Conservation (phyloP, 2,113 vertebrate species). For the Lathamus discolor region DNA sequence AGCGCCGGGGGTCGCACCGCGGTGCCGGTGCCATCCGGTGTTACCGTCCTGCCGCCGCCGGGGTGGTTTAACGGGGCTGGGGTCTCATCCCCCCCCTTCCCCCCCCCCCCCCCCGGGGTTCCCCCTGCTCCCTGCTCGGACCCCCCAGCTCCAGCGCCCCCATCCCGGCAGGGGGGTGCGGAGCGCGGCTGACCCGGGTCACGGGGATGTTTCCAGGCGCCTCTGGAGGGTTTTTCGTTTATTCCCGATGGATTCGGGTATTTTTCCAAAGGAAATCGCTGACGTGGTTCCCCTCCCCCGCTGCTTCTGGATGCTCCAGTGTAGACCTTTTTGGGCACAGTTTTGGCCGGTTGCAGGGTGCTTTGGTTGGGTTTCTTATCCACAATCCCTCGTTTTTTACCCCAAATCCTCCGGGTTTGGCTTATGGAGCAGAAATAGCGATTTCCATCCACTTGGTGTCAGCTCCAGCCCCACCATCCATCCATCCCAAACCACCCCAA, state of each 20-base stretch:
- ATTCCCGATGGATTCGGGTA: not conserved
- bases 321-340: accelerated
- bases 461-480: not conserved
- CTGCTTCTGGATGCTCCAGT: not conserved
- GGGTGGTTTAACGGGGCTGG: not conserved
- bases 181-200: not conserved
- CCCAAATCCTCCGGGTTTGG: not conserved
- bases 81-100: not conserved
- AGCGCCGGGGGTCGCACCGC: accelerated
- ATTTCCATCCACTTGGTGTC: conserved; percentile 3
- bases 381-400: accelerated
- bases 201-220: accelerated
- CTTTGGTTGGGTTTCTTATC: not conserved
- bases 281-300: not conserved
- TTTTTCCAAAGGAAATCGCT: conserved; percentile 46
- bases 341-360: not conserved
- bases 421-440: not conserved
- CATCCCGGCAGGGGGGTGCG: not conserved
- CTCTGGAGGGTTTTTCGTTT: not conserved
- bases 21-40: not conserved
- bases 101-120: not conserved
- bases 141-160: not conserved
- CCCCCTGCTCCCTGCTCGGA: not conserved
- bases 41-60: not conserved
- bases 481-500: not conserved